phyloP scores from a whole-genome alignment of 2,797 vertebrate genomes.

The Menidia menidia region DNA sequence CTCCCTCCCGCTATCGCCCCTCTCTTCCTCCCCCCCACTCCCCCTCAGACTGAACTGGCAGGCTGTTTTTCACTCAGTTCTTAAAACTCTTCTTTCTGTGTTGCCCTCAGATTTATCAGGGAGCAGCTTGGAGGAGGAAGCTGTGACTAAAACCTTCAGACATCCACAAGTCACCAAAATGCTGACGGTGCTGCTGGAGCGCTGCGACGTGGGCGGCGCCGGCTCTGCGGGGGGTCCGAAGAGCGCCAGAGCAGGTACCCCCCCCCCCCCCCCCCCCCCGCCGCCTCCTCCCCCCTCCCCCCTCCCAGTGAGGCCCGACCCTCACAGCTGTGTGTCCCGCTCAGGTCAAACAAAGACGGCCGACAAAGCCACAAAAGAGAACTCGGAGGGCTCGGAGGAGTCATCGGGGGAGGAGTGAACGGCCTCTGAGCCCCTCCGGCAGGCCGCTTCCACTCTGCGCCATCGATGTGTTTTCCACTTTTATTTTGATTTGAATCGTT shows the following conservation, averaged over 20 bases:
- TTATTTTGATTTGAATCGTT: conserved; percentile 28
- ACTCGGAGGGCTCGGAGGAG: conserved; percentile 6
- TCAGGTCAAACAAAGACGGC: conserved; percentile 11
- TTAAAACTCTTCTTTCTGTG: no score
- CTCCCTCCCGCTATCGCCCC: no score
- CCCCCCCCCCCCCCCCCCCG: neutral
- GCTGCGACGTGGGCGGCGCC: conserved; percentile 54
- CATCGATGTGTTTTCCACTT: conserved; percentile 34
- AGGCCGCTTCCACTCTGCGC: conserved; percentile 17
- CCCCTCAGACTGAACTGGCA: no score
- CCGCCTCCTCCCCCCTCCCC: no score
- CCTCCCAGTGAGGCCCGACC: no score
- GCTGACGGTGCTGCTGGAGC: conserved; percentile 61
- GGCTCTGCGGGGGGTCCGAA: neutral
- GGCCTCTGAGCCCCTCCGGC: neutral
- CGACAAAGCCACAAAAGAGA: neutral
- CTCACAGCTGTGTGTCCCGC: neutral
- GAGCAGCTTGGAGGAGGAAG: conserved; percentile 54
- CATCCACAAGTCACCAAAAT: conserved; percentile 69
- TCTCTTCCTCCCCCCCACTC: no score
- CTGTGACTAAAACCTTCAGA: conserved; percentile 20
- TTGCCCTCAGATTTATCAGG: conserved; percentile 28
- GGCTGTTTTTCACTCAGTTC: no score
- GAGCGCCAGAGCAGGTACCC: conserved; percentile 38
- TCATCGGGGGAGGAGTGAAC: conserved; percentile 45